phyloP scores from a whole-genome alignment of 2,888 invertebrate genomes.

The Agrochola circellaris region DNA sequence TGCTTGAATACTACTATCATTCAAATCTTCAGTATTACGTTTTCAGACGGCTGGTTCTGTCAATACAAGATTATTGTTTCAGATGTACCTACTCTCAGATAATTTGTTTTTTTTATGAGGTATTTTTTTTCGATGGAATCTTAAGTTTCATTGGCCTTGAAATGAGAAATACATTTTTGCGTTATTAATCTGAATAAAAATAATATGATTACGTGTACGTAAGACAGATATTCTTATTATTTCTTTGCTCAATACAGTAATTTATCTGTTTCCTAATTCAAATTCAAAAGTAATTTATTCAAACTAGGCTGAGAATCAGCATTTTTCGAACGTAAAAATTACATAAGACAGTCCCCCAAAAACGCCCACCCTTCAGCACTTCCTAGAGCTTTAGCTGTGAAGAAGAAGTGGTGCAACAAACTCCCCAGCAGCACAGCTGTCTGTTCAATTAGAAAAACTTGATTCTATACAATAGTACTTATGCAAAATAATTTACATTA shows the following conservation, averaged over 20 bases:
- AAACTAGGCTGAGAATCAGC: too few relatives aligned
- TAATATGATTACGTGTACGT: constrained; percentile 1
- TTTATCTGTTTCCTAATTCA: too few relatives aligned
- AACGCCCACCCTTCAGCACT: too few relatives aligned
- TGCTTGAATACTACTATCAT: constrained; percentile 43
- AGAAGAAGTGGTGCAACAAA: too few relatives aligned
- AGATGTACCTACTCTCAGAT: neutral
- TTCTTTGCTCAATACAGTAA: neutral
- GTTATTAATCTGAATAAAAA: neutral
- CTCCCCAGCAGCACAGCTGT: too few relatives aligned
- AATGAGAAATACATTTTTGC: constrained; percentile 5
- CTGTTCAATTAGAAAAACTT: too few relatives aligned
- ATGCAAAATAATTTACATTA: too few relatives aligned
- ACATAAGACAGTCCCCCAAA: too few relatives aligned
- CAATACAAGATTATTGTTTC: constrained; percentile 36
- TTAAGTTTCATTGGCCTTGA: neutral
- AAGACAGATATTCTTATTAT: neutral
- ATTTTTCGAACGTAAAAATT: too few relatives aligned
- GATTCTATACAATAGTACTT: too few relatives aligned
- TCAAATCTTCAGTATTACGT: constrained; percentile 55
- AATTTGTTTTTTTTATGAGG: neutral
- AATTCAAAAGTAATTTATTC: too few relatives aligned
- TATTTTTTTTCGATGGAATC: neutral
- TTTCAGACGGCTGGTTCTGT: constrained; percentile 18
- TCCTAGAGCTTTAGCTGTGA: too few relatives aligned